These are phyloP conservation scores for Oreochromis mossambicus DNA, from an alignment of 2,797 vertebrate genomes.

Conservation along the genomic window DNA sequence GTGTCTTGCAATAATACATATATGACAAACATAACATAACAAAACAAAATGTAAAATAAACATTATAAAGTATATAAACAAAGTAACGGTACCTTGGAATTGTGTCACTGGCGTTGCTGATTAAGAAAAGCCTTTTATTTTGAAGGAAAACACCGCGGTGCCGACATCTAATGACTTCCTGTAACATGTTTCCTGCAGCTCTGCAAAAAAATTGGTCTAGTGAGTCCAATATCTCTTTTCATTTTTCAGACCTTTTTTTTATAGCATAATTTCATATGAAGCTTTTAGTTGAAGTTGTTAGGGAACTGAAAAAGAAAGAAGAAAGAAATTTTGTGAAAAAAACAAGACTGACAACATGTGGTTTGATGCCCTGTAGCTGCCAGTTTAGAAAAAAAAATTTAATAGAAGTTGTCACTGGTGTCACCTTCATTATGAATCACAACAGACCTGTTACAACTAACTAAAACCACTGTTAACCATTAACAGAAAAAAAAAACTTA, in stretches of 20 bases:
- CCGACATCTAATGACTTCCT: neutral
- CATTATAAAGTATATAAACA: neutral
- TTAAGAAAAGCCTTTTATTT: neutral
- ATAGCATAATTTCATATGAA: neutral
- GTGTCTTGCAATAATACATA: neutral
- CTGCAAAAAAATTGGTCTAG: neutral
- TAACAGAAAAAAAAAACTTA: neutral
- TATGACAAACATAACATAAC: neutral
- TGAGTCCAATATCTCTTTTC: neutral
- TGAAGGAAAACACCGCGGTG: neutral
- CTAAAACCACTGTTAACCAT: neutral
- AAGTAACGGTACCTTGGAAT: neutral
- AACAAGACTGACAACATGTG: neutral
- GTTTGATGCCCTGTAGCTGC: neutral
- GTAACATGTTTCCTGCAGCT: neutral
- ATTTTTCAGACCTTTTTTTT: neutral
- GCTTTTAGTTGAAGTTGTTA: neutral
- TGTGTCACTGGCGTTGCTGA: neutral
- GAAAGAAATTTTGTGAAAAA: neutral
- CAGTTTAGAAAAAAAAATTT: neutral
- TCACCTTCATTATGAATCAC: neutral
- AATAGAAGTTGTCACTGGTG: neutral
- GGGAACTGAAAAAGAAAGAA: neutral
- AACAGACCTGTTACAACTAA: neutral
- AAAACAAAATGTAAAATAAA: neutral